These are phyloP conservation scores for Chrosomus eos DNA, from an alignment of 2,797 vertebrate genomes.

Conservation along the genomic window DNA sequence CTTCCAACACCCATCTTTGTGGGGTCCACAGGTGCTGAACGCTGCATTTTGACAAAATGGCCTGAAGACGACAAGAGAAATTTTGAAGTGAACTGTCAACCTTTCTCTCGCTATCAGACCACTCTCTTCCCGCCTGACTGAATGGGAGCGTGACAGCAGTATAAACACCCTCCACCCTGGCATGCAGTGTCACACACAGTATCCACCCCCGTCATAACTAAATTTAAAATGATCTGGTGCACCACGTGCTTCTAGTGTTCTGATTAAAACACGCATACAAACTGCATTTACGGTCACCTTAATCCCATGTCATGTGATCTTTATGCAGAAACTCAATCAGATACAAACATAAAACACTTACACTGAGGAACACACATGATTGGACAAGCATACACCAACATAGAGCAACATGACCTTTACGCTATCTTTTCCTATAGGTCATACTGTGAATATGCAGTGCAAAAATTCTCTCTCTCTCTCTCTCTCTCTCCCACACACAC, in stretches of 20 bases:
- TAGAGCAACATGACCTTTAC: slow-evolving; percentile 11
- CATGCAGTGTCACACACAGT: slow-evolving; percentile 53
- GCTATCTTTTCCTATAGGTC: slow-evolving; percentile 13
- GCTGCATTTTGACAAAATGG: slow-evolving; percentile 68
- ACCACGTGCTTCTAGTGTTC: background rate
- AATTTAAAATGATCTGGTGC: slow-evolving; percentile 52
- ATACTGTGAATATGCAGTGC: background rate
- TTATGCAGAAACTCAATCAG: background rate
- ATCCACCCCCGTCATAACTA: slow-evolving; percentile 41
- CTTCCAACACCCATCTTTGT: slow-evolving; percentile 84
- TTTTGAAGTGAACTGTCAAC: slow-evolving; percentile 15
- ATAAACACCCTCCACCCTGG: slow-evolving; percentile 63
- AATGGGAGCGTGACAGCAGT: slow-evolving; percentile 61
- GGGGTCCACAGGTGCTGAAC: slow-evolving; percentile 57
- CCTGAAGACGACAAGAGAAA: slow-evolving; percentile 53
- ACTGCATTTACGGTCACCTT: background rate
- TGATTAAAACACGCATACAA: background rate
- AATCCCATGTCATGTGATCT: background rate
- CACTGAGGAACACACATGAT: background rate
- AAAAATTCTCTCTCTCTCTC: slow-evolving; percentile 12
- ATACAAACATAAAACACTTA: slow-evolving; percentile 10
- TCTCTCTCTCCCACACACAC: too few relatives aligned
- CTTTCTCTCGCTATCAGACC: slow-evolving; percentile 12
- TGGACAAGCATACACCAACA: background rate
- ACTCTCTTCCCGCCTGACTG: slow-evolving; percentile 53